Conservation (phyloP, 2,888 invertebrate species). For the Cotesia congregata region DNA sequence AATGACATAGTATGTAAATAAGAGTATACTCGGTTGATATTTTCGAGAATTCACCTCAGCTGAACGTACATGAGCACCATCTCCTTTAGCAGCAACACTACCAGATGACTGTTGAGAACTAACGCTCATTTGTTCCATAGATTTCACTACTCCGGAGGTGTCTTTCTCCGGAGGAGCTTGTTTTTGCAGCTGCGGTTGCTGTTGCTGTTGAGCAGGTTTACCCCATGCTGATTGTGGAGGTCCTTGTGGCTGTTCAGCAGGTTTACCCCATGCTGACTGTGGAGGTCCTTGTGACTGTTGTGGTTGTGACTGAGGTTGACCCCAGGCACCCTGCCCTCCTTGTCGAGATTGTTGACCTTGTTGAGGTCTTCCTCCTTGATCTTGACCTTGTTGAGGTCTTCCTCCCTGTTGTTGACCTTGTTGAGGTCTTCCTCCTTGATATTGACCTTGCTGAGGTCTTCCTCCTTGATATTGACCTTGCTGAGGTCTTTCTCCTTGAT, state of each 20-base stretch:
- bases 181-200: slow-evolving; percentile 19
- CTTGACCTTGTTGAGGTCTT: not conserved
- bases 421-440: slow-evolving; percentile 9
- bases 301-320: not conserved
- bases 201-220: slow-evolving; percentile 15
- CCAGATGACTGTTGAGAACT: slow-evolving; percentile 17
- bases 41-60: not conserved
- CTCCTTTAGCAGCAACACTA: not conserved
- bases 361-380: slow-evolving; percentile 6
- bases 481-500: not conserved
- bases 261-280: slow-evolving; percentile 21
- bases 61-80: slow-evolving; percentile 20
- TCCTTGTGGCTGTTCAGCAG: slow-evolving; percentile 22
- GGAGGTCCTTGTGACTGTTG: slow-evolving; percentile 22
- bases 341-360: not conserved
- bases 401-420: slow-evolving; percentile 11
- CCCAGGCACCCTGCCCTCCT: not conserved
- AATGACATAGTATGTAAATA: not conserved
- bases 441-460: not conserved
- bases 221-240: slow-evolving; percentile 22
- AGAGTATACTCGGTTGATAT: not conserved
- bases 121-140: slow-evolving; percentile 13
- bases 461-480: not conserved
- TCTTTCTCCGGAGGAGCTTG: not conserved
- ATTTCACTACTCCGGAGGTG: not conserved